Evolutionary conservation across 1,140 invertebrate species (phyloP).

Genomic region (Tenebrio molitor): DNA sequence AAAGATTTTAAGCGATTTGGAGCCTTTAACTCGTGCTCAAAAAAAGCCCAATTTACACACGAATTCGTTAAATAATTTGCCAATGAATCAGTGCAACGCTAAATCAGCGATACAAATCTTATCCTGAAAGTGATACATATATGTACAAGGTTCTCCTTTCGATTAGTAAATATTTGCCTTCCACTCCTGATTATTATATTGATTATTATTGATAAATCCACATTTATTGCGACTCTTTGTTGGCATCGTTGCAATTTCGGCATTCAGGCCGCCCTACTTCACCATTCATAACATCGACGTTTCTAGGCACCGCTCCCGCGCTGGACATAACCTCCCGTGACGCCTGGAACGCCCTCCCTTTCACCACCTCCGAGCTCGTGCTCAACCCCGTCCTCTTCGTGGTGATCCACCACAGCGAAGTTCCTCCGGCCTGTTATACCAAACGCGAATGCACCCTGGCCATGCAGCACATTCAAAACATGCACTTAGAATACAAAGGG

Average conservation of each 20-base stretch:
- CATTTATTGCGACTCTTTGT: too few species aligned
- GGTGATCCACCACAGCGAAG: slow-evolving; percentile 82
- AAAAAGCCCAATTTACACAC: too few species aligned
- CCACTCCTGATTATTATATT: not conserved
- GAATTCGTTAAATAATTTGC: too few species aligned
- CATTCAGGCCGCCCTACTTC: too few species aligned
- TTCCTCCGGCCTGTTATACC: slow-evolving; percentile 72
- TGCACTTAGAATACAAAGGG: slow-evolving; percentile 67
- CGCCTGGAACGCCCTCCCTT: slow-evolving; percentile 74
- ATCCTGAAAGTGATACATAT: not conserved
- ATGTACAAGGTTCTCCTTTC: not conserved
- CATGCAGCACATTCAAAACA: slow-evolving; percentile 72
- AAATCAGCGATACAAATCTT: not conserved
- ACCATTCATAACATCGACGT: too few species aligned
- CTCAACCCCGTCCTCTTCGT: slow-evolving; percentile 77
- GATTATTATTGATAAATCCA: not conserved
- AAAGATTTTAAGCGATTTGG: too few species aligned
- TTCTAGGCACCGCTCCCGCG: not conserved
- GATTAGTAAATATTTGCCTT: not conserved
- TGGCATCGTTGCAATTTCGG: too few species aligned
- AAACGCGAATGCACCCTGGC: slow-evolving; percentile 68
- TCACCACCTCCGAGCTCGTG: slow-evolving; percentile 67
- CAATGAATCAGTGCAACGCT: too few species aligned
- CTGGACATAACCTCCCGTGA: slow-evolving; percentile 68
- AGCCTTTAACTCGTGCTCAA: too few species aligned